Evolutionary conservation across 2,797 vertebrate genomes (phyloP).

Genomic region (Aulostomus chinensis): DNA sequence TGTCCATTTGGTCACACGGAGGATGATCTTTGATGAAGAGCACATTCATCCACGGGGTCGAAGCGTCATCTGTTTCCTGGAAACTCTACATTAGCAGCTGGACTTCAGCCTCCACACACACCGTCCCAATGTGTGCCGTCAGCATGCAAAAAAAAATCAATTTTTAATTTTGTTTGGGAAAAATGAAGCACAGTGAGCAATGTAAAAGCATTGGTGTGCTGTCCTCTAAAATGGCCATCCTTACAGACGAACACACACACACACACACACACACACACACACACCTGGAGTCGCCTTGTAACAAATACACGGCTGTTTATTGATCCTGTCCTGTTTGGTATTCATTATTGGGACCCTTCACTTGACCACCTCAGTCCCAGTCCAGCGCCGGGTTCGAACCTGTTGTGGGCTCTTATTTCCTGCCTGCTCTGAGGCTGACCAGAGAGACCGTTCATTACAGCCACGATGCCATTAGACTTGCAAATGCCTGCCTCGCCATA

Average conservation of each 20-base stretch:
- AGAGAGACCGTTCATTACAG: slow-evolving; percentile 59
- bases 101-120: slow-evolving; percentile 6
- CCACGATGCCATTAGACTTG: slow-evolving; percentile 59
- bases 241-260: slow-evolving; percentile 11
- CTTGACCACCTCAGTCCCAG: slow-evolving; percentile 36
- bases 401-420: slow-evolving; percentile 53
- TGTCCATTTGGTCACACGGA: no score
- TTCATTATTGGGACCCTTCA: slow-evolving; percentile 55
- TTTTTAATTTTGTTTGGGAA: slow-evolving; percentile 68
- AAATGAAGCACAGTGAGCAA: slow-evolving; percentile 40
- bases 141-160: slow-evolving; percentile 64
- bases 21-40: slow-evolving; percentile 7
- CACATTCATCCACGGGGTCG: slow-evolving; percentile 5
- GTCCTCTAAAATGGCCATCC: slow-evolving; percentile 26
- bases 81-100: slow-evolving; percentile 21
- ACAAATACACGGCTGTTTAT: slow-evolving; percentile 41
- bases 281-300: slow-evolving; percentile 7
- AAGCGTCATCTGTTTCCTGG: slow-evolving; percentile 17
- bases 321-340: slow-evolving; percentile 49
- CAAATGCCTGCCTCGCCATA: slow-evolving; percentile 34
- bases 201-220: slow-evolving; percentile 39
- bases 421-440: slow-evolving; percentile 37
- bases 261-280: neutral
- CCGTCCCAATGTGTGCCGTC: slow-evolving; percentile 37
- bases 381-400: slow-evolving; percentile 47